A percentile compares a stretch with the other conserved stretches of the same genome.
Evolutionary conservation across 2,113 vertebrate species (phyloP).

Genomic region (Nothoprocta pentlandii): DNA sequence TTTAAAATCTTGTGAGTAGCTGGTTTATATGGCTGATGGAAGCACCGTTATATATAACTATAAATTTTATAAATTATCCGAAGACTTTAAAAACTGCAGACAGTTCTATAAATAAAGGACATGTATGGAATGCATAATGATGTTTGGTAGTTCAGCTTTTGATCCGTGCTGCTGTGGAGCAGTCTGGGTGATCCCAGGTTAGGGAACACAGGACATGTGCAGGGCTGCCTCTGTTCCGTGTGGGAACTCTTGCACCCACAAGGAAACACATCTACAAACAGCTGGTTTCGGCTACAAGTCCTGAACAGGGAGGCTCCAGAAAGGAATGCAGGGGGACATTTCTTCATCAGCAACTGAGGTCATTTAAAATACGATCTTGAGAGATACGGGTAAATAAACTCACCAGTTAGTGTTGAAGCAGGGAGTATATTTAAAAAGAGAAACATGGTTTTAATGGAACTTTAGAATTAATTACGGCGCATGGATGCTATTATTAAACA

Average conservation of each 20-base stretch:
- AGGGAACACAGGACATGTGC: neutral
- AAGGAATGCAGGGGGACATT: neutral
- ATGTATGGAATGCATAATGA: neutral
- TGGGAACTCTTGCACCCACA: neutral
- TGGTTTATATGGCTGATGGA: neutral
- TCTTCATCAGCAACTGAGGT: neutral
- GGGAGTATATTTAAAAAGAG: neutral
- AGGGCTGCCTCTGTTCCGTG: neutral
- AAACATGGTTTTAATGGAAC: neutral
- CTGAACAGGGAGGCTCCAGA: neutral
- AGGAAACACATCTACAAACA: neutral
- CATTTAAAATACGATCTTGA: neutral
- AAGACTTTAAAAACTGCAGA: neutral
- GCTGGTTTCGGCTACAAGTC: neutral
- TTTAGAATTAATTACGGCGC: neutral
- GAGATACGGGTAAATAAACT: neutral
- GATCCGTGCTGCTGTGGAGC: neutral
- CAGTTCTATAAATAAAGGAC: neutral
- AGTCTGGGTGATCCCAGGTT: neutral
- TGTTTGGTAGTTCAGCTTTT: neutral
- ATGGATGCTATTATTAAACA: neutral
- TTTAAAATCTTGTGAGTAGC: neutral
- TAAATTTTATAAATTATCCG: neutral
- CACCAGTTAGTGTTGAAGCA: neutral
- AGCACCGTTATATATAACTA: neutral